Base-by-base conservation (phyloP, 1,140 invertebrate genomes). In the Tetranychus cinnabarinus region DNA sequence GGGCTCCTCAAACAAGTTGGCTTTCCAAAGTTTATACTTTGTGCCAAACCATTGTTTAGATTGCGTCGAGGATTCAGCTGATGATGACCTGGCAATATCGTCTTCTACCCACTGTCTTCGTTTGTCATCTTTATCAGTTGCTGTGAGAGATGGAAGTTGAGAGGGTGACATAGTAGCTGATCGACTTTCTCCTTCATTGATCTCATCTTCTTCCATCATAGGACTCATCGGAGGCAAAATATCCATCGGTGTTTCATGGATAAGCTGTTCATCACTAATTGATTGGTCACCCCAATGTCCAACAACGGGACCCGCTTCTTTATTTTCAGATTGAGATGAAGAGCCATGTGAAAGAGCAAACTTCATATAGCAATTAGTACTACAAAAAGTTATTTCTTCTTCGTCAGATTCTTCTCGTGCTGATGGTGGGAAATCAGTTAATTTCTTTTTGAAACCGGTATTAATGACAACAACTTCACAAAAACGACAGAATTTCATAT, bases 391-490 rank as follows among this genome's bases (percentile, higher is more conserved):
- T 48, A 74, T 68, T 58, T 62, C 56, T 6, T 52, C 50, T 35
- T 62, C 56, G 12, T 36, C 56, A n/a, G 52, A 15, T 12, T 57
- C 37, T 50, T 46, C 39, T 12, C 47, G 55, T 2, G 45, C 56
- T 66, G 2, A 76, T 66, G 58, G 69, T 71, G 5, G 72, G 82
- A 90, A 77, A 68, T 90, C 86, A 1, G 82, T 80, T 6, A 82
- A 80, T 73, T 83, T 87, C 66, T 86, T 88, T 62, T 80, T 74
- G 35, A 89, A 83, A 6, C 72, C 76, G 56, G 73, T 66, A 71
- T 83, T 85, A 57, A 88, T 73, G 65, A 92, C 86, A 13, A 88
- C 83, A 56, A 88, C 82, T 70, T 91, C 87, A 73, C 88, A 95
- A 68, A 89, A 85, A 39, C 83, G 78, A 72, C 90, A 95, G 71